Conservation (phyloP, 2,113 vertebrate species). For the Heloderma charlesbogerti region DNA sequence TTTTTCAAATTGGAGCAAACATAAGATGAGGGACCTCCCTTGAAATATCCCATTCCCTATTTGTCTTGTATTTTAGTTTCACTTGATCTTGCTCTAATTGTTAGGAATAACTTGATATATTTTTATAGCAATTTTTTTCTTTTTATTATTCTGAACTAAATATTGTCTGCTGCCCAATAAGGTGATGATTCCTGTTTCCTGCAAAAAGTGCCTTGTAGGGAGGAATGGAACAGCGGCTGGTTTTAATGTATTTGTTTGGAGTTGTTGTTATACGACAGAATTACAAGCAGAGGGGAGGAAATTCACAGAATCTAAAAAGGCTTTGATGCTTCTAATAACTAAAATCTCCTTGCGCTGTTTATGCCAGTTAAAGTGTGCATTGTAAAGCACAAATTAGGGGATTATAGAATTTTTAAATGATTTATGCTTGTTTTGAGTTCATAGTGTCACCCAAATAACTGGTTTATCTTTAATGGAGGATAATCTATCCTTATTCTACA, state of each 20-base stretch:
- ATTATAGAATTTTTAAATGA: neutral
- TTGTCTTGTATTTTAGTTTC: neutral
- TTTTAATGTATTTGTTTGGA: neutral
- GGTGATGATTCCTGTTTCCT: neutral
- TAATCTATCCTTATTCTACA: neutral
- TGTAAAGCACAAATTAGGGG: neutral
- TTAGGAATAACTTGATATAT: neutral
- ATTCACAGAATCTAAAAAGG: neutral
- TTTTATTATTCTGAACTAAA: neutral
- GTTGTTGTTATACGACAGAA: neutral
- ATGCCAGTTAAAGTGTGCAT: neutral
- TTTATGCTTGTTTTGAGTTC: neutral
- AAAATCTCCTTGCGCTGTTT: neutral
- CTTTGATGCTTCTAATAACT: neutral
- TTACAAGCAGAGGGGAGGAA: neutral
- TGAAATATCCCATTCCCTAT: neutral
- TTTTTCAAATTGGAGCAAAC: neutral
- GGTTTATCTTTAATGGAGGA: neutral
- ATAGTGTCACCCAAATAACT: neutral
- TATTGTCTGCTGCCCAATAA: neutral
- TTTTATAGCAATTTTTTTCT: neutral
- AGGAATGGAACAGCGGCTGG: neutral
- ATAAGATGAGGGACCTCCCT: neutral
- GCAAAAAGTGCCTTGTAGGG: neutral
- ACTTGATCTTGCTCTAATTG: neutral